Evolutionary conservation across 2,888 invertebrate genomes (phyloP), one percentile per base, ranked within the genome.

Genomic region (Pomacea canaliculata): DNA sequence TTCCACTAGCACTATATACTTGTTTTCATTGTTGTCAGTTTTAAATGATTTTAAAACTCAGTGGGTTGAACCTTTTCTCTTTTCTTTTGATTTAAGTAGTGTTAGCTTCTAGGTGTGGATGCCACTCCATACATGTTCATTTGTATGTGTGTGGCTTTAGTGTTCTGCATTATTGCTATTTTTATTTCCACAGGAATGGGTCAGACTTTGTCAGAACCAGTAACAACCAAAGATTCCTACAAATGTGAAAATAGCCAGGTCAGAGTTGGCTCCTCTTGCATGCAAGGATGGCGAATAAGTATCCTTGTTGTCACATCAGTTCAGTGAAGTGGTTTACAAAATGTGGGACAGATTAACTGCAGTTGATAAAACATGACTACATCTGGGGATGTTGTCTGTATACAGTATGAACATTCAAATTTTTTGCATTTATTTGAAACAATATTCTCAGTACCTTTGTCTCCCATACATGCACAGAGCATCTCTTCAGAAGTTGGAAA

Each of bases 211-310:
- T 97, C 97, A 79, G 98, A 99, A 92, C 99, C 99, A 67, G 95
- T 98, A 82, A 98, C 98, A 19, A 90, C 91, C 59, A 93, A 93
- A 84, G 92, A 92, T 83, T 91, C 92, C 4, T 89, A 91, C 66
- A 85, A 85, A 72, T 88, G 89, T 83, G 85, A 86, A 76, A 91
- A 89, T 81, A 71, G 76, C 51, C 81, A 83, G 68, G 93, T 93
- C 82, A 92, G 93, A 85, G 97, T 99, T 9, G 99, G 97, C n/a
- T 96, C 97, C 1, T 97, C 97, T 37, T 97, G 96, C 89, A 99
- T 99, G 99, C 99, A 99, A 92, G 99, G 99, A 91, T 99, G 99
- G 99, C 93, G 99, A 81, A 95, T 98, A 77, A 96, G 96, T 93
- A 89, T 90, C 89, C 89, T 90, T 88, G 82, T 51, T n/a, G 75